Conservation (phyloP, 2,113 vertebrate species). For the Agelaius phoeniceus region DNA sequence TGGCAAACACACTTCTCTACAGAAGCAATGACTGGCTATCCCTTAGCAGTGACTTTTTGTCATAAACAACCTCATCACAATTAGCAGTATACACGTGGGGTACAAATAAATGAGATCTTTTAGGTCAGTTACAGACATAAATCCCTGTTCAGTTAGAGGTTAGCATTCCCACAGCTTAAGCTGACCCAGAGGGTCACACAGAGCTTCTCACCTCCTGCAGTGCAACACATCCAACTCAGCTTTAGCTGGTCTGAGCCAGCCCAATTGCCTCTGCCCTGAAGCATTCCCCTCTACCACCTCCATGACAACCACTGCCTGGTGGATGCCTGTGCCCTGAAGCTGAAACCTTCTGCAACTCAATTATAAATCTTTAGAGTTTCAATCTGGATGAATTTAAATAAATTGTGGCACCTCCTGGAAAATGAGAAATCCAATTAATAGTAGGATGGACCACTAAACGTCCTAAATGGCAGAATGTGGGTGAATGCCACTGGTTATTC, state of each 20-base stretch:
- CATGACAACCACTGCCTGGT: not conserved
- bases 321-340: not conserved
- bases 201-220: not conserved
- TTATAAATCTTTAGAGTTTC: not conserved
- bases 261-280: not conserved
- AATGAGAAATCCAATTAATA: not conserved
- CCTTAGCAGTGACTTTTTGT: not conserved
- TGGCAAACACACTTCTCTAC: not conserved
- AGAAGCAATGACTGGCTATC: not conserved
- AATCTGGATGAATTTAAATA: not conserved
- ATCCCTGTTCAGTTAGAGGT: not conserved
- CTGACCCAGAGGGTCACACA: not conserved
- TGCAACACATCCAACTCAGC: not conserved
- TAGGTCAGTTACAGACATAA: not conserved
- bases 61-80: not conserved
- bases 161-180: not conserved
- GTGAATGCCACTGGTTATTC: conserved; percentile 46
- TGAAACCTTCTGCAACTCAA: not conserved
- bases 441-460: not conserved
- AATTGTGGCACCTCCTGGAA: not conserved
- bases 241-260: not conserved
- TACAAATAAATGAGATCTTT: not conserved
- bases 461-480: conserved; percentile 42
- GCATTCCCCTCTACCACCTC: not conserved
- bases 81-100: not conserved